These are phyloP conservation scores for Ichneumoninae sp. DNA, from an alignment of 2,888 invertebrate genomes.

Conservation along the genomic window DNA sequence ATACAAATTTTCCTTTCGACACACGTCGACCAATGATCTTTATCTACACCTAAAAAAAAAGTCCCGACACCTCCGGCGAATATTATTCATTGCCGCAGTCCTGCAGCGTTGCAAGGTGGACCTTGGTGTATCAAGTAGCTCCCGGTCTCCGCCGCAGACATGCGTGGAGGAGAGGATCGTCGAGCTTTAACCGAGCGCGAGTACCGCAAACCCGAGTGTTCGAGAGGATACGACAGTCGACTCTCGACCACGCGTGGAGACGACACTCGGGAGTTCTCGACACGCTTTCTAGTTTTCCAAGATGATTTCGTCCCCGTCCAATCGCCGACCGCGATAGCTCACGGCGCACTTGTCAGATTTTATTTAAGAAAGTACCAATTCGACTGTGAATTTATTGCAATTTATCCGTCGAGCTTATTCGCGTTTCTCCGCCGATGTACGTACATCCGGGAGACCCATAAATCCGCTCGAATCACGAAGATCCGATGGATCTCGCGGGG, in stretches of 20 bases:
- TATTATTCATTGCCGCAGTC: background rate
- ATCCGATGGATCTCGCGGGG: constrained; percentile 60
- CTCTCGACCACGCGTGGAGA: constrained; percentile 18
- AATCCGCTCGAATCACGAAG: constrained; percentile 63
- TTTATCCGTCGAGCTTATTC: constrained; percentile 43
- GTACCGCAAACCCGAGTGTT: constrained; percentile 49
- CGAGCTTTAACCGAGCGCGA: constrained; percentile 31
- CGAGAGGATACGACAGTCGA: constrained; percentile 45
- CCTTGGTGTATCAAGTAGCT: background rate
- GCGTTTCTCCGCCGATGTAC: constrained; percentile 42
- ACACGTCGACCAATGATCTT: background rate
- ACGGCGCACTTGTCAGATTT: background rate
- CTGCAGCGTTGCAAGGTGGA: background rate
- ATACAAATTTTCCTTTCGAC: background rate
- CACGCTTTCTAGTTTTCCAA: constrained; percentile 56
- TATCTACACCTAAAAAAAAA: background rate
- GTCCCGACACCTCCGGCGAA: background rate
- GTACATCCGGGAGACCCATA: constrained; percentile 53
- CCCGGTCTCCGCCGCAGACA: background rate
- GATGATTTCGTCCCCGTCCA: constrained; percentile 32
- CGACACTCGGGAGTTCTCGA: constrained; percentile 38
- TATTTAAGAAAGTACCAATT: background rate
- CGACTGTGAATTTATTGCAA: constrained; percentile 41
- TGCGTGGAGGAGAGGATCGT: constrained; percentile 4
- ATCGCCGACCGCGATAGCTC: background rate